Percentiles rank a stretch among this genome's conserved stretches.
Conservation (phyloP, 2,113 vertebrate genomes). For the Rhagologus leucostigma region DNA sequence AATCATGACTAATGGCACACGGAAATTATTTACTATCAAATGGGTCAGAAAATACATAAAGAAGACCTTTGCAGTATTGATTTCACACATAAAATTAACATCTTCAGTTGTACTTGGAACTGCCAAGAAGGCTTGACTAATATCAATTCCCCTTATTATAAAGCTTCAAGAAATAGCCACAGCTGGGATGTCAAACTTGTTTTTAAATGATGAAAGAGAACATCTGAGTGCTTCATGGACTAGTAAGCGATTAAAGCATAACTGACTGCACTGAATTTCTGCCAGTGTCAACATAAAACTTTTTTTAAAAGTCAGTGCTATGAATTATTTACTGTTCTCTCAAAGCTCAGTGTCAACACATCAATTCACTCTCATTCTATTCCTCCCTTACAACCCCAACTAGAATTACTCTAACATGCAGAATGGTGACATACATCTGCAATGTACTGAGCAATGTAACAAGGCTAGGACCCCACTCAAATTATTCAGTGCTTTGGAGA, state of each 20-base stretch:
- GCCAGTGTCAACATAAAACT: neutral
- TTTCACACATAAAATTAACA: neutral
- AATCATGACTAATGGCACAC: neutral
- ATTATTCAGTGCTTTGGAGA: neutral
- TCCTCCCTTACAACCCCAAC: neutral
- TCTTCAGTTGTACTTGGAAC: neutral
- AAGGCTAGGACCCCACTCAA: neutral
- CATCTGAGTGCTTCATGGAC: neutral
- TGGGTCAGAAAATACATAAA: neutral
- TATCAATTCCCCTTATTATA: neutral
- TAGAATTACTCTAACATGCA: neutral
- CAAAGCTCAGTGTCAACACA: neutral
- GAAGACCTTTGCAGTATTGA: neutral
- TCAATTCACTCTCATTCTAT: neutral
- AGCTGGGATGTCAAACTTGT: neutral
- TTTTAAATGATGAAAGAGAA: neutral
- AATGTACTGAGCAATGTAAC: neutral
- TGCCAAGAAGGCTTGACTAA: neutral
- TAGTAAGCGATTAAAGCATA: neutral
- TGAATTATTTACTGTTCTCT: neutral
- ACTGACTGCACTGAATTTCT: neutral
- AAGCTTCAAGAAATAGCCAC: neutral
- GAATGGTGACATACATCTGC: fast-evolving
- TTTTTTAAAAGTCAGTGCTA: neutral
- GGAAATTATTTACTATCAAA: neutral